phyloP scores from a whole-genome alignment of 2,888 invertebrate species.

The Phalera bucephala region DNA sequence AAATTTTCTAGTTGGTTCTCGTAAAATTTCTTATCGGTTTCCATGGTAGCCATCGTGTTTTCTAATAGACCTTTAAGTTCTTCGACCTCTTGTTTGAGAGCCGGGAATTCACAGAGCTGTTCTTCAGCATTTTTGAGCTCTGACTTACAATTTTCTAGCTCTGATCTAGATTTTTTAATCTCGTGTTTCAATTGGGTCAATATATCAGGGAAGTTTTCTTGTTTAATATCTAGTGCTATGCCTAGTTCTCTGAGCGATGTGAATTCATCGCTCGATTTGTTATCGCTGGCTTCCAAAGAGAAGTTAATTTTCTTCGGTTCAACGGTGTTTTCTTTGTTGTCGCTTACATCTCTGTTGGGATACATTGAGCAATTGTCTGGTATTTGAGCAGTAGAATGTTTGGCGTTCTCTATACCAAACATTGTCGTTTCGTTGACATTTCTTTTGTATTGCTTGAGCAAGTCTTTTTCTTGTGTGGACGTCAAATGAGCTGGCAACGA shows the following conservation, averaged over 20 bases:
- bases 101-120: slow-evolving; percentile 77
- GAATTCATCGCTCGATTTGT: slow-evolving; percentile 65
- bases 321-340: slow-evolving; percentile 60
- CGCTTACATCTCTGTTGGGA: slow-evolving; percentile 69
- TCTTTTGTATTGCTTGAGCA: slow-evolving; percentile 57
- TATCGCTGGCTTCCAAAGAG: slow-evolving; percentile 63
- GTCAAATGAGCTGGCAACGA: slow-evolving; percentile 68
- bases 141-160: slow-evolving; percentile 80
- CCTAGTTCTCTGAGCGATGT: slow-evolving; percentile 81
- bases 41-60: slow-evolving; percentile 76
- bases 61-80: slow-evolving; percentile 73
- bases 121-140: slow-evolving; percentile 80
- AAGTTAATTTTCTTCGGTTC: slow-evolving; percentile 77
- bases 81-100: slow-evolving; percentile 73
- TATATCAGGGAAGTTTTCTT: slow-evolving; percentile 72
- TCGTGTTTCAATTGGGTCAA: slow-evolving; percentile 75
- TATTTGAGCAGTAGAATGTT: slow-evolving; percentile 58
- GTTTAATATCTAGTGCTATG: slow-evolving; percentile 67
- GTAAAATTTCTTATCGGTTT: slow-evolving; percentile 81
- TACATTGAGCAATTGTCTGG: slow-evolving; percentile 76
- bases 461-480: slow-evolving; percentile 64
- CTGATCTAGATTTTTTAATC: slow-evolving; percentile 79
- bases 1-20: slow-evolving; percentile 80
- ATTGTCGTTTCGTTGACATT: slow-evolving; percentile 73
- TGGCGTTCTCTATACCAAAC: slow-evolving; percentile 58